Evolutionary conservation across 2,797 vertebrate genomes (phyloP), one percentile per base, ranked within the genome.

Genomic region (Onychomys arenicola): DNA sequence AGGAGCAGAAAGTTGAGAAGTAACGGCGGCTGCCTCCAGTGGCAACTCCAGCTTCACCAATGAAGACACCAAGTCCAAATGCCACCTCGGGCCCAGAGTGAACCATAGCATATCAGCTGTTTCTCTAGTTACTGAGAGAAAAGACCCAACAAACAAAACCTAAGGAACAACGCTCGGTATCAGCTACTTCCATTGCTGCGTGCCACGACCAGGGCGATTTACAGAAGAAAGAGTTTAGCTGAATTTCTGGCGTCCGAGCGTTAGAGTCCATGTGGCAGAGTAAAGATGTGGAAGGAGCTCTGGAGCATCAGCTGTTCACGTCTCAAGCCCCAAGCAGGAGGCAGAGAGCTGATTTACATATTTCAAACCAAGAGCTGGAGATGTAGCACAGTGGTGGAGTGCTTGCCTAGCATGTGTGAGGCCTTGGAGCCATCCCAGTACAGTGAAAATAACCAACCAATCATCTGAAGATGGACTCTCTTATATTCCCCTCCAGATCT

Each of bases 21-120:
- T 10, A 17, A 29, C 10, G 0, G 16, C 27, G n/a, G 14, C 1
- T 0, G 6, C 29, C 59, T 29, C 59, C 43, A 29, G 2, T 0
- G 16, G 29, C 13, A 34, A 13, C 65, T 40, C 13, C 32, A 0
- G 67, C 80, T 34, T 76, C 3, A 71, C 29, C 19, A 63, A 87
- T 1, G 19, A 61, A 59, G 43, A n/a, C 2, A 4, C 25, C 23
- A 21, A 40, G 34, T 29, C n/a, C 43, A 21, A 73, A 21, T 19
- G 17, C 69, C 71, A 43, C 17, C 40, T 0, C 0, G 2, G 13
- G 63, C 61, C 13, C 46, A 55, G 83, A 6, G 78, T 7, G n/a
- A 71, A 10, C 69, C n/a, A 23, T 16, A 14, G 0, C 4, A 6
- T 21, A 32, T 14, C 4, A 1, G 27, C 49, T 32, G 5, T n/a